Evolutionary conservation across 2,797 vertebrate genomes (phyloP), one percentile per base, ranked within the genome.

Genomic region (Sebastes taczanowskii): DNA sequence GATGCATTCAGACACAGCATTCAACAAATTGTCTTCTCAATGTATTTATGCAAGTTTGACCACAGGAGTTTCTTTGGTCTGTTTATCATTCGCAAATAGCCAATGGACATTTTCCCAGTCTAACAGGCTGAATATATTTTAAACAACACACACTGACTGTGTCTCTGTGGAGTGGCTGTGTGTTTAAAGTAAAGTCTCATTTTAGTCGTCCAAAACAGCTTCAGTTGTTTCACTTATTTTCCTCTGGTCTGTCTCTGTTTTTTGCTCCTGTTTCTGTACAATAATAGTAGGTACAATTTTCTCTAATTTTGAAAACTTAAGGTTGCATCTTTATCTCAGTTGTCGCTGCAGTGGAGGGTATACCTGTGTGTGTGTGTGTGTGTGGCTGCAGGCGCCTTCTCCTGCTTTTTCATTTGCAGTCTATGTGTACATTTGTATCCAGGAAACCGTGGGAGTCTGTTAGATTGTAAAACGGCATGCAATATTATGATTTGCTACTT

Each of bases 401-500:
- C 7, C 59, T 52, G 63, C 27, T 34, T 29, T 13, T 58, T 61
- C 65, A 61, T 67, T 35, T 71, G 6, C 27, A 68, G 49, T 60
- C 52, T 53, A 6, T 53, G 16, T 69, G 46, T 20, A 13, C 25
- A 71, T 65, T 69, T 18, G n/a, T 71, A n/a, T 76, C 52, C n/a
- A 71, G 53, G 77, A 65, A 80, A n/a, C 71, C 1, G 5, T 58
- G 32, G 30, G 11, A 56, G 59, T 69, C 69, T 66, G 46, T 61
- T 34, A 34, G 30, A 65, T 69, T 71, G 61, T 58, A 61, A 78
- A 74, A 42, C 14, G 7, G 8, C 27, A 5, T 1, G 14, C 64
- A 18, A 60, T 60, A 75, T 83, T 62, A 59, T 59, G 70, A 74
- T 58, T 63, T 67, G 34, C 30, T 42, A 4, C 35, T n/a, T 77